Conservation (phyloP, 2,888 invertebrate genomes). For the Lagria hirta region DNA sequence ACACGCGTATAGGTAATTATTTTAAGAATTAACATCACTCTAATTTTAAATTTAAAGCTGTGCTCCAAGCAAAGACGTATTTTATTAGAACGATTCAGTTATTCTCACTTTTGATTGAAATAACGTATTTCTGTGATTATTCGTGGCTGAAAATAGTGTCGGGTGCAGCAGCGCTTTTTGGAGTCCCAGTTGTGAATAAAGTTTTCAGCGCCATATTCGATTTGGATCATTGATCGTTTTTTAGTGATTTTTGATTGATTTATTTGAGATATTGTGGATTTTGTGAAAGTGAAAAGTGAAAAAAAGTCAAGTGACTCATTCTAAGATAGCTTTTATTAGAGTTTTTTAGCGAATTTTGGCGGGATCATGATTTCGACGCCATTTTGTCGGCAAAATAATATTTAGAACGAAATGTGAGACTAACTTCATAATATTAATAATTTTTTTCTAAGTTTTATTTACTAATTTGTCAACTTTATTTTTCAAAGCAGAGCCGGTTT, state of each 20-base stretch:
- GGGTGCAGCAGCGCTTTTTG: conserved; percentile 36
- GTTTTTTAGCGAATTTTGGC: conserved; percentile 20
- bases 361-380: conserved; percentile 29
- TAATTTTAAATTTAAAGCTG: conserved; percentile 34
- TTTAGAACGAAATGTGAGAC: too few species aligned
- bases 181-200: conserved; percentile 32
- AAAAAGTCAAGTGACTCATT: conserved; percentile 16
- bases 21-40: conserved; percentile 37
- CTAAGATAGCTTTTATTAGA: neutral
- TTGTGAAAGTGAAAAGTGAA: conserved; percentile 15
- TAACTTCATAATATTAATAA: too few species aligned
- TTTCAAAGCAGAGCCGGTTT: too few species aligned
- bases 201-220: conserved; percentile 35
- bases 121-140: conserved; percentile 27
- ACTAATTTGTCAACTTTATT: too few species aligned
- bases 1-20: conserved; percentile 36
- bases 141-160: conserved; percentile 28
- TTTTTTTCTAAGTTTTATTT: too few species aligned
- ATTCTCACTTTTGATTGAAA: too few species aligned
- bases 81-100: too few species aligned
- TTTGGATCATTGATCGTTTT: conserved; percentile 12
- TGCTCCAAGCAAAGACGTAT: conserved; percentile 23
- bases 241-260: conserved; percentile 7
- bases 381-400: too few species aligned
- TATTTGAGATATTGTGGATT: neutral